Conservation (phyloP, 1,140 invertebrate genomes). For the Acromyrmex echinatior region DNA sequence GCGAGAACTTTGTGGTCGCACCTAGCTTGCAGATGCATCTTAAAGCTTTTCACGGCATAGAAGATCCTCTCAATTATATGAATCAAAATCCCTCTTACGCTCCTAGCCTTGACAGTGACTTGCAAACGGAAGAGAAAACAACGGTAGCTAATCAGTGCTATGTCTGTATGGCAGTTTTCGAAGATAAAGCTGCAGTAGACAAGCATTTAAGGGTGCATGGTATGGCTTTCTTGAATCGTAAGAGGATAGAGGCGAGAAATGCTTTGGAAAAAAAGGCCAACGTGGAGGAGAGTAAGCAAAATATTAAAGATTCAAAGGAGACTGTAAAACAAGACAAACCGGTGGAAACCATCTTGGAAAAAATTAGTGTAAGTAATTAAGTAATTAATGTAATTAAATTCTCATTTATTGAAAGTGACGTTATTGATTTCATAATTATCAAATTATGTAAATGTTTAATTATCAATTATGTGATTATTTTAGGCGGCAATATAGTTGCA, state of each 20-base stretch:
- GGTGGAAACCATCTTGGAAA: slow-evolving; percentile 63
- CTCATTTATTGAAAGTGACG: background rate
- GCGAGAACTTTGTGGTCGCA: slow-evolving; percentile 89
- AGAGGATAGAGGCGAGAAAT: slow-evolving; percentile 82
- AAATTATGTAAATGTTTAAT: background rate
- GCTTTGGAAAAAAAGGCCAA: slow-evolving; percentile 75
- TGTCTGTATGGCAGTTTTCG: slow-evolving; percentile 89
- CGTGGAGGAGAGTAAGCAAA: slow-evolving; percentile 18
- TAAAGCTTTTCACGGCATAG: slow-evolving; percentile 88
- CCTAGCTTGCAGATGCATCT: slow-evolving; percentile 90
- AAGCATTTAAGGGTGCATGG: slow-evolving; percentile 90
- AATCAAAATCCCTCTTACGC: slow-evolving; percentile 87
- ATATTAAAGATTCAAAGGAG: background rate
- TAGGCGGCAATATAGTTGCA: slow-evolving; percentile 66
- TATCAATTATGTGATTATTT: slow-evolving; percentile 33
- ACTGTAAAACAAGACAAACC: slow-evolving; percentile 56
- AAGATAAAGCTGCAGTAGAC: slow-evolving; percentile 85
- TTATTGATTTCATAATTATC: background rate
- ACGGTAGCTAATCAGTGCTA: slow-evolving; percentile 89
- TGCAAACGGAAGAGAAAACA: slow-evolving; percentile 80
- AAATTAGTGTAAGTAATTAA: slow-evolving; percentile 63
- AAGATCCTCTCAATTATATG: slow-evolving; percentile 88
- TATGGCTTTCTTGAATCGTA: slow-evolving; percentile 89
- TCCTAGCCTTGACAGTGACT: slow-evolving; percentile 83
- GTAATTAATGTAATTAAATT: background rate